Percentiles rank a stretch among this genome's conserved stretches.
Evolutionary conservation across 1,140 invertebrate species (phyloP).

Genomic region (Triops longicaudatus): DNA sequence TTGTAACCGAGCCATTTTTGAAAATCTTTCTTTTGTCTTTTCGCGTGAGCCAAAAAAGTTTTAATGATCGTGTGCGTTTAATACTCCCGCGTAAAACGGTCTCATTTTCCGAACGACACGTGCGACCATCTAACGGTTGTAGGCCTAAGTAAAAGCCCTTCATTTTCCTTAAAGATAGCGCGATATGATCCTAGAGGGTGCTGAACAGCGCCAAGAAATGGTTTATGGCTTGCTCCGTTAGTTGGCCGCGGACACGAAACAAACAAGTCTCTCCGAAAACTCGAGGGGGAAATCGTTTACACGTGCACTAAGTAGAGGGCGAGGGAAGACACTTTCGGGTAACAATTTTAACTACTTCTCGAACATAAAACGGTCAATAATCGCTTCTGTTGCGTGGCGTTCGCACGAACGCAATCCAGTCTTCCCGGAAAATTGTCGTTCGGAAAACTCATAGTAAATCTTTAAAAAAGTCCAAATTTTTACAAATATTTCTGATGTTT

Average conservation of each 20-base stretch:
- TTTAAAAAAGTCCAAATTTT: too few relatives aligned
- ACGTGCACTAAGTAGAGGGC: background rate
- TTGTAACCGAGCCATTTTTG: background rate
- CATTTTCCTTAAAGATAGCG: background rate
- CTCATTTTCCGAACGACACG: background rate
- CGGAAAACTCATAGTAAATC: too few relatives aligned
- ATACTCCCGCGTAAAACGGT: background rate
- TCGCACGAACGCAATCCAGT: too few relatives aligned
- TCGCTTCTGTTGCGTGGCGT: background rate
- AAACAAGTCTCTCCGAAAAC: background rate
- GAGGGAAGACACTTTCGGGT: background rate
- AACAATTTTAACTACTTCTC: too few relatives aligned
- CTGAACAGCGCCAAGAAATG: background rate
- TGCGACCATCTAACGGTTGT: slow-evolving; percentile 11
- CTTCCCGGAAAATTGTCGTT: too few relatives aligned
- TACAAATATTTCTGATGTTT: too few relatives aligned
- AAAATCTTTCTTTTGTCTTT: too few relatives aligned
- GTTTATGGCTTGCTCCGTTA: background rate
- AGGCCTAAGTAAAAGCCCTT: background rate
- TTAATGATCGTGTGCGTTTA: background rate
- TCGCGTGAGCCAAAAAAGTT: too few relatives aligned
- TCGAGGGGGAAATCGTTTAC: background rate
- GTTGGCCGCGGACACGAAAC: background rate
- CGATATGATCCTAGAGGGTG: background rate
- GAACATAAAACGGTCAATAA: background rate